Conservation (phyloP, 2,888 invertebrate species). For the Trissolcus japonicus region DNA sequence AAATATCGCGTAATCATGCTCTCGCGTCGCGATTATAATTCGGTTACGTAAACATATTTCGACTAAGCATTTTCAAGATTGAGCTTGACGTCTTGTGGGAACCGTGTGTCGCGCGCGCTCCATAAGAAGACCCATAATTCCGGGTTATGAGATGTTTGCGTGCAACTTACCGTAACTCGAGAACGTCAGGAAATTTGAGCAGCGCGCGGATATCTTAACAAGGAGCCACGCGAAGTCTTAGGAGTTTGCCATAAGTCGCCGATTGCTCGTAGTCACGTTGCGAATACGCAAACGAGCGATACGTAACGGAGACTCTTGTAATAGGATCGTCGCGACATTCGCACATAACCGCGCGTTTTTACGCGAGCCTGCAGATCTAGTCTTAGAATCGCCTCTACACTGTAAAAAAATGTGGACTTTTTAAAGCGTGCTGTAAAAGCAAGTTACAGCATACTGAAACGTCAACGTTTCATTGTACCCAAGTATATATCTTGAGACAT, state of each 20-base stretch:
- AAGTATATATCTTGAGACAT: too few relatives aligned
- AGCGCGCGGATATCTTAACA: constrained; percentile 53
- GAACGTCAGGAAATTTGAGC: constrained; percentile 57
- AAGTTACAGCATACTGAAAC: too few relatives aligned
- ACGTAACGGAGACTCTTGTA: constrained; percentile 49
- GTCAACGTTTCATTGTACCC: too few relatives aligned
- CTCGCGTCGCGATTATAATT: constrained; percentile 19
- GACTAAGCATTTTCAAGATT: constrained; percentile 21
- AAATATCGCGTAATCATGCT: constrained; percentile 30
- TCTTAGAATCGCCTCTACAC: too few relatives aligned
- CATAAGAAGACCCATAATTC: constrained; percentile 55
- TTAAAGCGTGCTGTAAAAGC: too few relatives aligned
- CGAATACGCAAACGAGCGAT: constrained; percentile 40
- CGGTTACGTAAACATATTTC: constrained; percentile 18
- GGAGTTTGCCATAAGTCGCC: constrained; percentile 49
- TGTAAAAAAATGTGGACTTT: too few relatives aligned
- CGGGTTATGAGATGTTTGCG: constrained; percentile 46
- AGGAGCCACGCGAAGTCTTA: constrained; percentile 54
- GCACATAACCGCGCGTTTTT: constrained; percentile 50
- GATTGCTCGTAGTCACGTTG: constrained; percentile 49
- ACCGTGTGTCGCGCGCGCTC: constrained; percentile 25
- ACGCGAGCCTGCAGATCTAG: not conserved
- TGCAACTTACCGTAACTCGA: constrained; percentile 52
- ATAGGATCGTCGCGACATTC: constrained; percentile 59
- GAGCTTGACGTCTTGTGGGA: constrained; percentile 28